These are phyloP conservation scores for Simalia tracyae DNA, from an alignment of 2,797 vertebrate species.

Conservation along the genomic window DNA sequence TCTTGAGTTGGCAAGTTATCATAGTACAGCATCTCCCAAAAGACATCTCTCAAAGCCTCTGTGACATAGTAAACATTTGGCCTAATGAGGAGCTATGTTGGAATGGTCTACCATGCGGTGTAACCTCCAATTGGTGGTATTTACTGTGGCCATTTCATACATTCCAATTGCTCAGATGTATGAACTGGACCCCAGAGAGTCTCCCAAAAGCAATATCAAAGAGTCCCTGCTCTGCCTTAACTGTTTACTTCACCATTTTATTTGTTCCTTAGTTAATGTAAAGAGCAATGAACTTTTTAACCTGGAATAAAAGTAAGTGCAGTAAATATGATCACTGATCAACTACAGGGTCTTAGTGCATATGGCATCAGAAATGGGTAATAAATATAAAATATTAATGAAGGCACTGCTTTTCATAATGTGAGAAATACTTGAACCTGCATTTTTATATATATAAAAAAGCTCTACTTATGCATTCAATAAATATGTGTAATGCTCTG, in stretches of 20 bases:
- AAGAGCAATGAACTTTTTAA: neutral
- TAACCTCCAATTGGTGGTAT: neutral
- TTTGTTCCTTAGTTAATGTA: neutral
- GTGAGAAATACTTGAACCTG: fast-evolving
- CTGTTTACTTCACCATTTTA: neutral
- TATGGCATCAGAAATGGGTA: neutral
- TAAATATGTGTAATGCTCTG: neutral
- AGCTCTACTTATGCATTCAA: neutral
- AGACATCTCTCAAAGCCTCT: neutral
- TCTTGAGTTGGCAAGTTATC: neutral
- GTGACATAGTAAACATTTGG: neutral
- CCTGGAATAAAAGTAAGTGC: neutral
- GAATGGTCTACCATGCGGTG: neutral
- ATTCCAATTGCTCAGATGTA: neutral
- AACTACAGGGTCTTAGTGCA: neutral
- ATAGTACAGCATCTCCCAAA: neutral
- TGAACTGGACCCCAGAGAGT: neutral
- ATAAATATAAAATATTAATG: neutral
- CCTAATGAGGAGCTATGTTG: neutral
- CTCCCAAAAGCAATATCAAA: neutral
- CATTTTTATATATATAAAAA: neutral
- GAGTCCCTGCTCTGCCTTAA: neutral
- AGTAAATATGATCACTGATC: neutral
- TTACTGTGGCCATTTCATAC: neutral
- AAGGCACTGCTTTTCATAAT: neutral